Evolutionary conservation across 2,797 vertebrate genomes (phyloP).

Genomic region (Amblyopsis hoosieri): DNA sequence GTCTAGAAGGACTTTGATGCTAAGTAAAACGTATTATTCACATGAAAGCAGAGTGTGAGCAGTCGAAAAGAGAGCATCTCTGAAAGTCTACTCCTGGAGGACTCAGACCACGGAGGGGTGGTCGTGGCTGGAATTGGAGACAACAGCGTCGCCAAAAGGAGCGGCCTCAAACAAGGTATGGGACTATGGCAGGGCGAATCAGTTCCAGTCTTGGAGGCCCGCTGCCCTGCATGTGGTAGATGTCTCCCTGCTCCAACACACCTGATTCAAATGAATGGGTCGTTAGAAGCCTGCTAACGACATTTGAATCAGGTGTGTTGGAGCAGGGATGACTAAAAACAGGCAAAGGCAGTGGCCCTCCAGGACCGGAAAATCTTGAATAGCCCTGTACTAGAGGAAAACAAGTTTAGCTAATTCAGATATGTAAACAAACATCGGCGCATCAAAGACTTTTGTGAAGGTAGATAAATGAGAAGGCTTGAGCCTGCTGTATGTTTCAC

Average conservation of each 20-base stretch:
- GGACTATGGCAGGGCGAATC: background rate
- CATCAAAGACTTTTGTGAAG: too few relatives aligned
- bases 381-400: too few relatives aligned
- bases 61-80: slow-evolving; percentile 39
- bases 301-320: too few relatives aligned
- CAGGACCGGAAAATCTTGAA: background rate
- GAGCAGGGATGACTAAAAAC: background rate
- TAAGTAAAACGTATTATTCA: background rate
- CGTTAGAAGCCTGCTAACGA: too few relatives aligned
- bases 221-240: too few relatives aligned
- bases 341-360: background rate
- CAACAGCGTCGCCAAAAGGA: slow-evolving; percentile 31
- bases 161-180: slow-evolving; percentile 60
- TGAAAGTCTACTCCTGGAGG: slow-evolving; percentile 56
- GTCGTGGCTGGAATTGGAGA: slow-evolving; percentile 52
- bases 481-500: too few relatives aligned
- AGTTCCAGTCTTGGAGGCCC: background rate
- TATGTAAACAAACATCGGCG: too few relatives aligned
- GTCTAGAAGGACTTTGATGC: background rate
- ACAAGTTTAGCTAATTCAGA: too few relatives aligned
- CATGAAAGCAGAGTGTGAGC: slow-evolving; percentile 49
- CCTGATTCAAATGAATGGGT: too few relatives aligned
- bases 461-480: too few relatives aligned
- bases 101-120: slow-evolving; percentile 49
- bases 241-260: too few relatives aligned